Evolutionary conservation across 2,113 vertebrate species (phyloP).

Genomic region (Illadopsis cleaveri): DNA sequence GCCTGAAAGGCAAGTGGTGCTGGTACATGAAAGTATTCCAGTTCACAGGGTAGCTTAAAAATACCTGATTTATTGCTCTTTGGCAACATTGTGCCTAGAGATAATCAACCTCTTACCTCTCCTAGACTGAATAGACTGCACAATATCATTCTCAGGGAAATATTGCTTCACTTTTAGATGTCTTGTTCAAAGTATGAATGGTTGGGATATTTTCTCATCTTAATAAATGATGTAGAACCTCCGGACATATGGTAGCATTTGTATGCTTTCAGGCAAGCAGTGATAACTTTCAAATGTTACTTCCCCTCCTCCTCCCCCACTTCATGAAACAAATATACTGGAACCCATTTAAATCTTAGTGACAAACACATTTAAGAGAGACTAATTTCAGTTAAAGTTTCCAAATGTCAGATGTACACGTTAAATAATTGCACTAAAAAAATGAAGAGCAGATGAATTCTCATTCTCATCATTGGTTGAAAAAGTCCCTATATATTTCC

Average conservation of each 20-base stretch:
- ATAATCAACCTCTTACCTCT: background rate
- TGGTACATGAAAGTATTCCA: background rate
- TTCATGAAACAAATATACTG: slow-evolving; percentile 24
- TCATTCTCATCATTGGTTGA: background rate
- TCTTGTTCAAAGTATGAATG: background rate
- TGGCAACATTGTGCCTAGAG: background rate
- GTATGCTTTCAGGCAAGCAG: slow-evolving; percentile 16
- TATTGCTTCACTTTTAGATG: background rate
- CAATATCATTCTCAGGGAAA: background rate
- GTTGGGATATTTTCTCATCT: slow-evolving; percentile 34
- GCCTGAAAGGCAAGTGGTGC: background rate
- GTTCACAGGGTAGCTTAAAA: background rate
- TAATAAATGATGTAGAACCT: slow-evolving; percentile 20
- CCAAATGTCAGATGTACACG: slow-evolving; percentile 1
- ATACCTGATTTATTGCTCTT: background rate
- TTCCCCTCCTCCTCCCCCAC: slow-evolving; percentile 54
- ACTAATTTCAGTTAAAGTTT: slow-evolving; percentile 40
- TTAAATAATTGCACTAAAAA: slow-evolving; percentile 7
- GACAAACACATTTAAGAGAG: slow-evolving; percentile 34
- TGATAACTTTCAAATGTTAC: slow-evolving; percentile 63
- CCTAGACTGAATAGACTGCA: background rate
- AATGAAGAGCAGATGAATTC: slow-evolving; percentile 12
- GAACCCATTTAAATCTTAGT: slow-evolving; percentile 4
- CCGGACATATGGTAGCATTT: slow-evolving; percentile 50
- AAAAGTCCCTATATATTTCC: background rate